Base-by-base conservation (phyloP, 2,113 vertebrate species). In the Oreocharis arfaki region DNA sequence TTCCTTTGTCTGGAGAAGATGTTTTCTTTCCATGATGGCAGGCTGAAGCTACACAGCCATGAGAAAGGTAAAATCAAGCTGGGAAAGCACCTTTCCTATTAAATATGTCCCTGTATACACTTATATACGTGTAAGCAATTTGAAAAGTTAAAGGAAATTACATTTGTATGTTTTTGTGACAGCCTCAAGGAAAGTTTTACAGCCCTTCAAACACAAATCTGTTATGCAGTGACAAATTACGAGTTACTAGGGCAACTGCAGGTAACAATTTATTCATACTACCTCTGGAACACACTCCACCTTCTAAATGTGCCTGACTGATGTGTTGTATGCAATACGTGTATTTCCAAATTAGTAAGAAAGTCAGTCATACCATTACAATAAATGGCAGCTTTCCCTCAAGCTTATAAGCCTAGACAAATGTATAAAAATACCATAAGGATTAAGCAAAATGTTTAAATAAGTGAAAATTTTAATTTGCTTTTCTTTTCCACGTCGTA, bases 181-280 rank as follows among this genome's bases (percentile, higher is more conserved):
- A 82, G 59, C 73, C 64, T 82, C 30, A 30, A 77, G 85, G 41
- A 42, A 95, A 86, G 61, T 76, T 94, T 88, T 90, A 35, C 20
- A 61, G 65, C 26, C 77, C n/a, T 90, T 95, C 76, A 86, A 95
- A 87, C 26, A 44, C 52, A 68, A 49, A 63, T 93, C 21, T 86
- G 57, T 91, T 67, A 73, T 64, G 75, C 55, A 55, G 75, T 52
- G 75, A 94, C 65, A 95, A 91, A 79, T 92, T 84, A 89, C 53
- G 78, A 95, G 91, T 95, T 96, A 78, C 96, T 91, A 96, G 65
- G 92, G 94, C 69, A 95, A 95, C 89, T 55, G 55, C 47, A 68
- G 84, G 47, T 68, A 71, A 55, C 79, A 82, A 84, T 94, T 96
- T 90, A 75, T 86, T 94, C 57, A 32, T 46, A 7, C 50, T 69